Percentiles rank a stretch among this genome's conserved stretches.
These are phyloP conservation scores for Leptura quadrifasciata DNA, from an alignment of 2,888 invertebrate genomes.

Conservation along the genomic window DNA sequence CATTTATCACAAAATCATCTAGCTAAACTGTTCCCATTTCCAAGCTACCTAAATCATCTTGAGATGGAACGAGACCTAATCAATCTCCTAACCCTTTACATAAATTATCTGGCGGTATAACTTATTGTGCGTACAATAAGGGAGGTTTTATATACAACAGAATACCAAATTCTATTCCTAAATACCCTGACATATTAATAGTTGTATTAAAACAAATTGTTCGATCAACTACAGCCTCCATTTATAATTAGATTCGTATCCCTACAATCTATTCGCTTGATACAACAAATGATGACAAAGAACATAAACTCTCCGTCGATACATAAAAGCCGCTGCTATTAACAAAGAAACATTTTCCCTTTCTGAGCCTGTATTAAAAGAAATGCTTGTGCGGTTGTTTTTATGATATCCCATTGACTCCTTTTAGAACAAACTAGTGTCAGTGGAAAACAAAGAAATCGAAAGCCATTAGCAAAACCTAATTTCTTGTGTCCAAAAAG, in stretches of 20 bases:
- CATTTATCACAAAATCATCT: not conserved
- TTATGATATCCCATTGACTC: slow-evolving; percentile 35
- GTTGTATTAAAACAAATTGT: not conserved
- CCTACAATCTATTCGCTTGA: not conserved
- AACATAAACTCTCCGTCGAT: slow-evolving; percentile 9
- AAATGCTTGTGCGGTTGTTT: slow-evolving; percentile 35
- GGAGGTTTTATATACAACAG: not conserved
- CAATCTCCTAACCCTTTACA: slow-evolving; percentile 22
- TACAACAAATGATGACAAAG: slow-evolving; percentile 22
- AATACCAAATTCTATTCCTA: not conserved
- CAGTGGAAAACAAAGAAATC: slow-evolving; percentile 34
- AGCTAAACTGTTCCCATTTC: not conserved
- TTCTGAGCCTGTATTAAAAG: slow-evolving; percentile 32
- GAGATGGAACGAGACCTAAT: slow-evolving; percentile 16
- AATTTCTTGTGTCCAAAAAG: slow-evolving; percentile 18
- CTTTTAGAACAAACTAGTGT: slow-evolving; percentile 18
- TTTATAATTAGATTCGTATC: not conserved
- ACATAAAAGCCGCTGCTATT: not conserved
- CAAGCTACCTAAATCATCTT: slow-evolving; percentile 16
- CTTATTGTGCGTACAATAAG: not conserved
- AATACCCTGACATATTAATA: not conserved
- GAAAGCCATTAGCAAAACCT: slow-evolving; percentile 27
- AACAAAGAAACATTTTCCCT: slow-evolving; percentile 34
- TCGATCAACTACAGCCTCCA: not conserved
- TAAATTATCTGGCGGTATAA: slow-evolving; percentile 9